phyloP scores from a whole-genome alignment of 2,797 vertebrate genomes.

The Aratinga solstitialis region DNA sequence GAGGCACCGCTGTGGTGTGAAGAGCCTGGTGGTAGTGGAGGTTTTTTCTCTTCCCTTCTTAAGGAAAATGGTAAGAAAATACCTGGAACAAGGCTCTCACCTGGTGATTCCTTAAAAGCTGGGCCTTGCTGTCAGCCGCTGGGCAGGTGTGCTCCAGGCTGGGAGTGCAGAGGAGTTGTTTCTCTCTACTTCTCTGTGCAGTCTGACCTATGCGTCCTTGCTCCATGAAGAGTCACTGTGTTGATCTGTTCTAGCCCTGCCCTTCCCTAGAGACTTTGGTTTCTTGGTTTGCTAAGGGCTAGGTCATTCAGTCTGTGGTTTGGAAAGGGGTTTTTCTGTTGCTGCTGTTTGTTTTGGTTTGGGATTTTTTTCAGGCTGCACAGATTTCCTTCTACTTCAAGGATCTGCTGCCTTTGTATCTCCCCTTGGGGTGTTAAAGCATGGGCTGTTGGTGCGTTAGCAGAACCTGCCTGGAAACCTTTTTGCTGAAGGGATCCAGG shows the following conservation, averaged over 20 bases:
- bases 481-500: background rate
- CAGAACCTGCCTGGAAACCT: background rate
- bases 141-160: background rate
- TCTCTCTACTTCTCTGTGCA: background rate
- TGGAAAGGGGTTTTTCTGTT: background rate
- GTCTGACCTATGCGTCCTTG: background rate
- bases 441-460: accelerated
- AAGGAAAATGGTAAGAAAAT: background rate
- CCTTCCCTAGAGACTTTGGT: background rate
- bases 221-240: accelerated
- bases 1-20: too few species aligned
- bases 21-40: background rate
- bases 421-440: background rate
- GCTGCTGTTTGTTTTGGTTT: background rate
- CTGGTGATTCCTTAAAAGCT: background rate
- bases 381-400: background rate
- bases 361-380: background rate
- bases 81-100: accelerated
- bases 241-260: background rate
- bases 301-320: background rate
- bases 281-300: background rate
- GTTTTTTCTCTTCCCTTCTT: background rate
- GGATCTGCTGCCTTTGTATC: background rate
- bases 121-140: background rate
- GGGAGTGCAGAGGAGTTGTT: background rate